A percentile compares a stretch with the other conserved stretches of the same genome.
Conservation (phyloP, 2,888 invertebrate species). For the Erebia palarica region DNA sequence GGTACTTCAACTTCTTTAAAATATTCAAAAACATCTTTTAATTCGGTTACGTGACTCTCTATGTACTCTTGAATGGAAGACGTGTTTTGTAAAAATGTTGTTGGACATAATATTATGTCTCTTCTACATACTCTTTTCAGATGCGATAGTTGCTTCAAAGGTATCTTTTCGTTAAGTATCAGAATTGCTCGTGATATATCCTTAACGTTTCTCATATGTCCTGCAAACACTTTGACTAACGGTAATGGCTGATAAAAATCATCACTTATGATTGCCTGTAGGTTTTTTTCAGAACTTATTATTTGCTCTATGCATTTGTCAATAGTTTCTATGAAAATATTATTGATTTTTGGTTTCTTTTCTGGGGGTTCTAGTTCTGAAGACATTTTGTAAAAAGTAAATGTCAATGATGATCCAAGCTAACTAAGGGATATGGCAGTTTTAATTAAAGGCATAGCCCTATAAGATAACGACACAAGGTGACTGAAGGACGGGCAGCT, state of each 20-base stretch:
- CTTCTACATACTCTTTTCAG: constrained; percentile 87
- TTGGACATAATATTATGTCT: constrained; percentile 82
- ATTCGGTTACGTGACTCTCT: constrained; percentile 69
- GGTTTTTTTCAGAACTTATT: constrained; percentile 50
- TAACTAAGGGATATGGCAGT: no score
- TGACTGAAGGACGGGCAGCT: background rate
- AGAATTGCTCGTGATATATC: constrained; percentile 84
- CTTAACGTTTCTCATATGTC: constrained; percentile 82
- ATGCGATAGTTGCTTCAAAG: constrained; percentile 85
- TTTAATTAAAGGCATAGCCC: no score
- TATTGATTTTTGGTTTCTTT: constrained; percentile 53
- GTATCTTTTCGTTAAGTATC: constrained; percentile 81
- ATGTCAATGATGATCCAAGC: background rate
- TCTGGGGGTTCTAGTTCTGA: constrained; percentile 51
- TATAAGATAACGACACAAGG: no score
- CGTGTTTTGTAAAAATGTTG: constrained; percentile 45
- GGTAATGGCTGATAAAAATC: constrained; percentile 75
- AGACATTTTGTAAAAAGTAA: constrained; percentile 23
- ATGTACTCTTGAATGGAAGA: constrained; percentile 67
- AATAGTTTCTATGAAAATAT: constrained; percentile 42
- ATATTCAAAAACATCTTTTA: constrained; percentile 72
- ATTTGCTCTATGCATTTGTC: constrained; percentile 53
- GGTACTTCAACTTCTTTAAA: constrained; percentile 83
- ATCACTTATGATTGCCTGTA: constrained; percentile 80
- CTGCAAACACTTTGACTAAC: constrained; percentile 83